These are phyloP conservation scores for Ariopsis seemanni DNA, from an alignment of 2,113 vertebrate species.

Conservation along the genomic window DNA sequence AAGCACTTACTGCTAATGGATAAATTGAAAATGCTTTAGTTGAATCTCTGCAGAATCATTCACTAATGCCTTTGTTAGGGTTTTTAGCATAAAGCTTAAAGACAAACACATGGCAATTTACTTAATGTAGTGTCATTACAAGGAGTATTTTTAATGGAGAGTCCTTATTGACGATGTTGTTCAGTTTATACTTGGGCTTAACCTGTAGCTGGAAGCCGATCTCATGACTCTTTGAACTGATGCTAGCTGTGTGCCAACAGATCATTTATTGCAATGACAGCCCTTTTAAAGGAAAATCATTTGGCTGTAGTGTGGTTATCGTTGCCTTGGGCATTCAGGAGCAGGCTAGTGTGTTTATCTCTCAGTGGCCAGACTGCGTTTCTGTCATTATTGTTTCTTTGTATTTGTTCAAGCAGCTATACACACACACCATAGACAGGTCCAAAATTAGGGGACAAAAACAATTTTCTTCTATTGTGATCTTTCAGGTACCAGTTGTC, in stretches of 20 bases:
- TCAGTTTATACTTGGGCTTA: slow-evolving; percentile 5
- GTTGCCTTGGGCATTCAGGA: not conserved
- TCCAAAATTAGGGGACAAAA: not conserved
- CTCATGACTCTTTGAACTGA: slow-evolving; percentile 16
- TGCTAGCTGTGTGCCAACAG: not conserved
- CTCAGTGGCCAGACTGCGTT: not conserved
- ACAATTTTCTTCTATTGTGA: not conserved
- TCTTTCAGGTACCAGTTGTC: too few species aligned
- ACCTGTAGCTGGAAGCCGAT: slow-evolving; percentile 21
- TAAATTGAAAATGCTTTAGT: not conserved
- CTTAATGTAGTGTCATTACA: slow-evolving; percentile 17
- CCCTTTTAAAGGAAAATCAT: slow-evolving; percentile 30
- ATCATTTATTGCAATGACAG: slow-evolving; percentile 32
- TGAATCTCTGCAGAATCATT: not conserved
- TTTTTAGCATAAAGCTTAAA: not conserved
- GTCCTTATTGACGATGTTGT: not conserved
- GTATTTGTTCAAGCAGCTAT: slow-evolving; percentile 4
- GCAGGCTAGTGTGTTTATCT: slow-evolving; percentile 19
- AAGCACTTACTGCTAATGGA: not conserved
- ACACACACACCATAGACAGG: not conserved
- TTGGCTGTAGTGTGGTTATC: not conserved
- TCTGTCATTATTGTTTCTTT: not conserved
- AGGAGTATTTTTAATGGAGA: slow-evolving; percentile 3
- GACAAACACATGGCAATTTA: not conserved
- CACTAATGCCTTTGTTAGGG: not conserved